Evolutionary conservation across 2,797 vertebrate species (phyloP).

Genomic region (Onychomys torridus): DNA sequence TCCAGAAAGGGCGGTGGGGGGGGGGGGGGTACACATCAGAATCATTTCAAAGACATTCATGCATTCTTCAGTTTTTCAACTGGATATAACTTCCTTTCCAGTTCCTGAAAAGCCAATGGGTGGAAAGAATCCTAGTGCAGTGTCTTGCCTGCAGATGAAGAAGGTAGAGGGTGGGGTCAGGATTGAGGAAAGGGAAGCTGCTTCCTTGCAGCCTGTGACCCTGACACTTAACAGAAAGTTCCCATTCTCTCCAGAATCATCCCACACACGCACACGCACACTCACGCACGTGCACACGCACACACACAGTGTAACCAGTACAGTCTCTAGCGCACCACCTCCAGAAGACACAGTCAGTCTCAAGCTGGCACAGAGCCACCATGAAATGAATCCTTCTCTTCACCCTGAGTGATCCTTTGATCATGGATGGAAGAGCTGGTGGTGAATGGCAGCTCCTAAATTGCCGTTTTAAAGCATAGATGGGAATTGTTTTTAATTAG

Average conservation of each 20-base stretch:
- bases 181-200: background rate
- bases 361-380: background rate
- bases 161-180: accelerated
- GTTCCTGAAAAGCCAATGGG: background rate
- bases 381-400: constrained; percentile 25
- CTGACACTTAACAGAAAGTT: background rate
- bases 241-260: background rate
- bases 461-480: constrained; percentile 16
- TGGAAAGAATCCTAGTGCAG: background rate
- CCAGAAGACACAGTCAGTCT: background rate
- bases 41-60: background rate
- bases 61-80: background rate
- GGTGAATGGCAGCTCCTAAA: background rate
- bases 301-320: accelerated
- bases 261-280: too few species aligned
- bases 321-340: background rate
- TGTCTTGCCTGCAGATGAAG: background rate
- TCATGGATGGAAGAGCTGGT: background rate
- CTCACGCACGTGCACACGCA: too few species aligned
- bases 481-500: constrained; percentile 60
- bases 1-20: background rate
- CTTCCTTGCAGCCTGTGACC: background rate
- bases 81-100: background rate
- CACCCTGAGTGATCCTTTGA: constrained; percentile 4
- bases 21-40: background rate